Evolutionary conservation across 2,888 invertebrate genomes (phyloP).

Genomic region (Lasioglossum malachurum): DNA sequence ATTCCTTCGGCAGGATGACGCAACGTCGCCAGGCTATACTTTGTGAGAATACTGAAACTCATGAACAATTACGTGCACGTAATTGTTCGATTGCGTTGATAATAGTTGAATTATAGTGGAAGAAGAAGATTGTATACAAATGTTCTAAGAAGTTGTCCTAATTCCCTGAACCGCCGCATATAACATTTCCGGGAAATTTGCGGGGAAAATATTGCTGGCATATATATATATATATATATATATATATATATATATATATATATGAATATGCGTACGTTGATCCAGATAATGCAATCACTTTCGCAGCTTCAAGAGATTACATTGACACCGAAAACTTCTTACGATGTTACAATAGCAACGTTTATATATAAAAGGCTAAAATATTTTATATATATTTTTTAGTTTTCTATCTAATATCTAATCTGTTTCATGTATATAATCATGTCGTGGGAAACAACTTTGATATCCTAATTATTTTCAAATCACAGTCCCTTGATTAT

Average conservation of each 20-base stretch:
- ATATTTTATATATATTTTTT: not conserved
- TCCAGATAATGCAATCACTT: not conserved
- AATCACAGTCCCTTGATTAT: too few relatives aligned
- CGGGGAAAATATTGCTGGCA: not conserved
- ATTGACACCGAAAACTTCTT: too few relatives aligned
- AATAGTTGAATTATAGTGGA: not conserved
- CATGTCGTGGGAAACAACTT: not conserved
- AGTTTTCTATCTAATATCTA: not conserved
- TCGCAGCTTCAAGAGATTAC: not conserved
- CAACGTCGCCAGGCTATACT: not conserved
- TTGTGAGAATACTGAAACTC: not conserved
- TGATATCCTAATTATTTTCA: too few relatives aligned
- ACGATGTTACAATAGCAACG: not conserved
- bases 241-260: too few relatives aligned
- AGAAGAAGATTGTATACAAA: not conserved
- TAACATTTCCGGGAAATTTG: not conserved
- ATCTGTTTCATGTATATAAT: not conserved
- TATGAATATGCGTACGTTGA: too few relatives aligned
- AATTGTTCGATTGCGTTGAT: not conserved
- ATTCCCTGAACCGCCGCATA: not conserved
- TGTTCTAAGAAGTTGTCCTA: not conserved
- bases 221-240: too few relatives aligned
- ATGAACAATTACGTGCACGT: not conserved
- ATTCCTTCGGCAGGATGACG: not conserved
- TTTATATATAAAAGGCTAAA: not conserved